Percentiles rank a stretch among this genome's conserved stretches.
Evolutionary conservation across 2,888 invertebrate genomes (phyloP).

Genomic region (Lottia scabra): DNA sequence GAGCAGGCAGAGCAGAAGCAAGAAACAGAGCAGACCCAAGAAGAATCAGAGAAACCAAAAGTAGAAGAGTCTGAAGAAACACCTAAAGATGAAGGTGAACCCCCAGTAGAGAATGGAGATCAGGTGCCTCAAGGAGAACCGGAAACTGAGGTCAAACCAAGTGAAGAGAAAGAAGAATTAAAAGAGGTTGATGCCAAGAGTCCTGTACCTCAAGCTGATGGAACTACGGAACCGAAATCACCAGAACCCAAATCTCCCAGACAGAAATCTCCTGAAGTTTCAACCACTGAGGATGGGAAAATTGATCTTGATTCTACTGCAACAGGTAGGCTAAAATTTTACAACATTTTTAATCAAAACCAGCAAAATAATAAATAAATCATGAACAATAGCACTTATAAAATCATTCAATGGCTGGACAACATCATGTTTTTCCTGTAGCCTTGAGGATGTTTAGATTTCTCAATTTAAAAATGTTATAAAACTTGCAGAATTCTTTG

Average conservation of each 20-base stretch:
- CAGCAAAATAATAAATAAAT: too few relatives aligned
- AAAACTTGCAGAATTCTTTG: too few relatives aligned
- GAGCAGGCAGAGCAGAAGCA: conserved; percentile 9
- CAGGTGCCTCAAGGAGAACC: conserved; percentile 20
- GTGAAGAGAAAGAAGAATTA: conserved; percentile 15
- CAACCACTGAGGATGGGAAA: not conserved
- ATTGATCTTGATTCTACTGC: conserved; percentile 18
- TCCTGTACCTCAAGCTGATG: conserved; percentile 9
- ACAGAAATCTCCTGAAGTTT: too few relatives aligned
- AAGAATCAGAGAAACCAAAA: not conserved
- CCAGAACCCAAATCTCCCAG: conserved; percentile 9
- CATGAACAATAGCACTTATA: too few relatives aligned
- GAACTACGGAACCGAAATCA: conserved; percentile 19
- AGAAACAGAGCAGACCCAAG: not conserved
- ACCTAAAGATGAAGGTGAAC: conserved; percentile 13
- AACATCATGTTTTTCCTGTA: too few relatives aligned
- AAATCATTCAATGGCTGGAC: too few relatives aligned
- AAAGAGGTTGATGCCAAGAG: conserved; percentile 19
- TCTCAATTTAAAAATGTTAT: too few relatives aligned
- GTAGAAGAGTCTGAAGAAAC: conserved; percentile 23
- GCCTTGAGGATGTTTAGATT: too few relatives aligned
- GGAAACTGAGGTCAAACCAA: conserved; percentile 3
- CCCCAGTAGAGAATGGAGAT: not conserved
- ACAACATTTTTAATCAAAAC: too few relatives aligned
- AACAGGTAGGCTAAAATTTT: conserved; percentile 3